Evolutionary conservation across 2,113 vertebrate genomes (phyloP), one percentile per base, ranked within the genome.

Genomic region (Halcyon senegalensis): DNA sequence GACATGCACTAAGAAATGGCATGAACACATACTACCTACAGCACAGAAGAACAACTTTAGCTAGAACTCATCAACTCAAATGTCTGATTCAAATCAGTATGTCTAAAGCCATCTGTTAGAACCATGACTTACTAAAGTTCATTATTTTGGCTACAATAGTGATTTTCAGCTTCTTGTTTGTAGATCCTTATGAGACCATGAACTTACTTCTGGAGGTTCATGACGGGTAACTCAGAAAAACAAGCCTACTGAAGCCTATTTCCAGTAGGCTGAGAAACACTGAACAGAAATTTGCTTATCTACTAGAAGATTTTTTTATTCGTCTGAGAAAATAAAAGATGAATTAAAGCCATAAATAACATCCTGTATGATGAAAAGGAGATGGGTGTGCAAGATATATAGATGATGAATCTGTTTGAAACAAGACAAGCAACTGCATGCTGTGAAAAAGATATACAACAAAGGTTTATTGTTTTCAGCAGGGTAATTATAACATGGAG

Each of bases 341-440:
- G 2, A 93, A 95, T 95, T 94, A 93, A 97, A 95, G 27, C 24
- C 74, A 91, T 89, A 95, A 95, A 89, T 91, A 96, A 90, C 76
- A 94, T 95, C 77, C 89, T 46, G 58, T 85, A 35, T 64, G 77
- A 89, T 73, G 62, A 95, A 89, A 79, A 33, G 44, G 55, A 87
- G 30, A 62, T 43, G 2, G 37, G 43, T 51, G 51, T 39, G 68
- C 64, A 94, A 78, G 60, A 90, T 74, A 93, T 74, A 92, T 93
- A 56, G 89, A 94, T 70, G 53, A 95, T 83, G 15, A 93, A 94
- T 95, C 76, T 81, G 12, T 92, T 96, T 85, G 68, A 89, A 95
- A 94, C 51, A 84, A 85, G 87, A 87, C 82, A 95, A 91, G 81
- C 70, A 88, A 94, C 11, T 75, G 48, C 90, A 87, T 87, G 64